Evolutionary conservation across 2,797 vertebrate genomes (phyloP), one percentile per base, ranked within the genome.

Genomic region (Mallotus villosus): DNA sequence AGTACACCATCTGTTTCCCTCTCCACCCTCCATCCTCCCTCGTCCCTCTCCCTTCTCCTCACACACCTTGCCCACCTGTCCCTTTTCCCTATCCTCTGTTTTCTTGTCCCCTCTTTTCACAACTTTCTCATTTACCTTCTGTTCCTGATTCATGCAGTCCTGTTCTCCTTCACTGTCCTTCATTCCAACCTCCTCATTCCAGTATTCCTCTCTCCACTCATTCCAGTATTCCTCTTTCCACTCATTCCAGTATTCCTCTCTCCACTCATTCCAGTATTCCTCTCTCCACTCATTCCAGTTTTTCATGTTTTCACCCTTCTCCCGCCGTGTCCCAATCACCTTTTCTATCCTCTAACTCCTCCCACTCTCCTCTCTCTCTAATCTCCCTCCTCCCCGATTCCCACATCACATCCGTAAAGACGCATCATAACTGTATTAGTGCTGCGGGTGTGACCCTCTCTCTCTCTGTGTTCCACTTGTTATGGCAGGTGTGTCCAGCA

Each of bases 401-500:
- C 32, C 32, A 34, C 32, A 34, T 41, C 37, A 41, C 14, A 14
- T 46, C 12, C 9, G 12, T 46, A 12, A 46, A 46, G 11, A 46
- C 8, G 6, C 32, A 34, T 6, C 8, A 34, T 34, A 34, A 34
- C 8, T 34, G 7, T 8, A 6, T 34, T 6, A 34, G 32, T 34
- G 32, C 32, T 34, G 32, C 32, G 8, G 5, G 32, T 34, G 41
- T 11, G 41, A 41, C 69, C 5, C 4, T 46, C 14, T 57, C 63
- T 41, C 49, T 24, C 21, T 61, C 69, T 8, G 46, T 82, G 0
- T 64, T 6, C 21, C 62, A 29, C 16, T 49, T 41, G 29, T 41
- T 29, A 46, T 46, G 41, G 24, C 81, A 99, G 97, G 84, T 99
- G 97, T 85, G 93, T 92, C 77, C 90, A 94, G 80, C 94, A 85